phyloP scores from a whole-genome alignment of 2,797 vertebrate species.

The Pantherophis vulpinus region DNA sequence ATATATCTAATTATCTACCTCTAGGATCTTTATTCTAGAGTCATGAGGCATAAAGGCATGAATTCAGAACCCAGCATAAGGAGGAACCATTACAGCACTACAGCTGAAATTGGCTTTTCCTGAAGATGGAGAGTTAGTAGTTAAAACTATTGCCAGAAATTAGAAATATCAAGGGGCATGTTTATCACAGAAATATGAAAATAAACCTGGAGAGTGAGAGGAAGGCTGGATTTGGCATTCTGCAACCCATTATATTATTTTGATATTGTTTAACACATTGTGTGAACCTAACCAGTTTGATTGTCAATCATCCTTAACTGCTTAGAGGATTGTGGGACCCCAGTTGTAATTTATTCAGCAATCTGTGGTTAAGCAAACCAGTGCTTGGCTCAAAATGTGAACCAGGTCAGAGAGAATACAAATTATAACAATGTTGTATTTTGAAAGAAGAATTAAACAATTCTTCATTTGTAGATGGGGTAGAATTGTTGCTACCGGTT shows the following conservation, averaged over 20 bases:
- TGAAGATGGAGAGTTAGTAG: neutral
- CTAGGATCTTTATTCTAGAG: neutral
- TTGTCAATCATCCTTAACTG: neutral
- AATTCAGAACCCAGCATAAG: neutral
- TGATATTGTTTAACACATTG: neutral
- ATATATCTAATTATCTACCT: neutral
- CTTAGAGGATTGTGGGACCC: neutral
- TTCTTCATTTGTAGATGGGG: neutral
- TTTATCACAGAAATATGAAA: neutral
- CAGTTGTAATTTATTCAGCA: neutral
- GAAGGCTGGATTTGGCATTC: neutral
- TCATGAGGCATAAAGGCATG: neutral
- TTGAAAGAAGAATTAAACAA: neutral
- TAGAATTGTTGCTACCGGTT: neutral
- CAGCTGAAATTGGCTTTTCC: neutral
- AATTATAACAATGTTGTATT: neutral
- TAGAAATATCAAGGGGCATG: neutral
- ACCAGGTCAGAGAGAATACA: neutral
- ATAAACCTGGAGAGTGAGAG: neutral
- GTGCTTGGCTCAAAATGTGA: neutral
- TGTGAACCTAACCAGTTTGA: neutral
- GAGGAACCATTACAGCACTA: neutral
- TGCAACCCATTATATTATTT: neutral
- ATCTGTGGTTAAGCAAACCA: neutral
- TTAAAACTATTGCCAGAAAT: neutral